Evolutionary conservation across 2,888 invertebrate species (phyloP), one percentile per base, ranked within the genome.

Genomic region (Polydrusus cervinus): DNA sequence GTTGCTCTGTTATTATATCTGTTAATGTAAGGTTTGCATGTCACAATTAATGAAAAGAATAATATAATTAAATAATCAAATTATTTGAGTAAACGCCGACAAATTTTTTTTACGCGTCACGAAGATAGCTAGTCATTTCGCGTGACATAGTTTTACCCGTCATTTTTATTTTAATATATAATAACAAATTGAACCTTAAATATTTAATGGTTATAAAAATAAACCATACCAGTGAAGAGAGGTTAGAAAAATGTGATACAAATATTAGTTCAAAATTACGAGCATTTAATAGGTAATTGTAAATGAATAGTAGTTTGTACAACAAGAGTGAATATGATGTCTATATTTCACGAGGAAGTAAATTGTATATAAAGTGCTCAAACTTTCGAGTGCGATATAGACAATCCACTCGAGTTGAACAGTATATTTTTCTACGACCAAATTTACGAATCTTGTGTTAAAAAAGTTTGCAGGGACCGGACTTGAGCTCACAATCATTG

Each of bases 21-120:
- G 5, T 1, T 71, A 75, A 65, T 69, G 76, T 71, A 76, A 78
- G 74, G 76, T 75, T 76, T 70, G 79, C 78, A 75, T 76, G 79
- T 75, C 75, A 77, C 75, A 75, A 74, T 74, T 75, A 60, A 71
- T 75, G 68, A 70, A 72, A 70, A 67, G 77, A 74, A 67, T 60
- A 38, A 38, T 53, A 38, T 8, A 3, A 16, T 38, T 60, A 60
- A 60, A 38, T 38, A 60, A 16, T 60, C 16, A 11, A 60, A 38
- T 34, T 38, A 38, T 38, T 60, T 34, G 0, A 18, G 77, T 65
- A 62, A 70, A 71, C 61, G 55, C 75, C 57, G 76, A 43, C 57
- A 34, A 70, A 71, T 68, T 60, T 61, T 64, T 57, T 68, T 47
- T 49, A 60, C 38, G 57, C 38, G 38, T 34, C 57, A 60, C 38